These are phyloP conservation scores for Homarus americanus DNA, from an alignment of 1,140 invertebrate genomes.

Conservation along the genomic window DNA sequence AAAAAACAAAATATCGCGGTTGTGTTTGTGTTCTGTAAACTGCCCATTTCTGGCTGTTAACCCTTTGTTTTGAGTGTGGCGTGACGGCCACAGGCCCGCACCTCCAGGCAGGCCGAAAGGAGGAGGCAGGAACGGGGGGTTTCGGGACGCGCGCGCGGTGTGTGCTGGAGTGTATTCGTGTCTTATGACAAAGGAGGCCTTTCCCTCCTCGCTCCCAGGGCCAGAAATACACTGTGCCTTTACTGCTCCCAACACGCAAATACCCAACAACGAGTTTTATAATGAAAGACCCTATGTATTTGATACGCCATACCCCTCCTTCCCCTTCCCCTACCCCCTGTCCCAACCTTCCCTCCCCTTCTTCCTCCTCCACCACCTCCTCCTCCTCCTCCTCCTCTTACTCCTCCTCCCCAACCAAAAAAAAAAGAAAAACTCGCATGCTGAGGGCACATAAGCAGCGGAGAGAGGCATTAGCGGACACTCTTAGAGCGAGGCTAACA, in stretches of 20 bases:
- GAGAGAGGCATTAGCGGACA: conserved; percentile 51
- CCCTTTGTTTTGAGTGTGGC: too few relatives aligned
- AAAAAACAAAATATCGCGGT: too few relatives aligned
- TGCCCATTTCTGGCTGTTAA: too few relatives aligned
- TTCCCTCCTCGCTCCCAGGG: conserved; percentile 32
- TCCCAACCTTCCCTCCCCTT: too few relatives aligned
- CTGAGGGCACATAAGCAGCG: conserved; percentile 16
- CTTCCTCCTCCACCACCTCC: too few relatives aligned
- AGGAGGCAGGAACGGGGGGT: too few relatives aligned
- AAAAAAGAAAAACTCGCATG: conserved; percentile 43
- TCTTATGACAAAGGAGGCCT: neutral
- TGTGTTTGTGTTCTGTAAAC: neutral
- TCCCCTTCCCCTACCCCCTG: too few relatives aligned
- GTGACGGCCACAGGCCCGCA: too few relatives aligned
- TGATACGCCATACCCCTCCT: conserved; percentile 42
- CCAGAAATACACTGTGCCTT: conserved; percentile 46
- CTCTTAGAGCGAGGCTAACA: conserved; percentile 44
- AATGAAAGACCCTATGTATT: conserved; percentile 43
- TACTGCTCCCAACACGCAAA: conserved; percentile 45
- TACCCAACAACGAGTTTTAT: conserved; percentile 45
- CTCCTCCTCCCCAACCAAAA: too few relatives aligned
- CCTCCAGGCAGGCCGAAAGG: too few relatives aligned
- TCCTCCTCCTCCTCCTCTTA: too few relatives aligned
- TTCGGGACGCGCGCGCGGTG: neutral
- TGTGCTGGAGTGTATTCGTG: neutral